These are phyloP conservation scores for Nasua narica DNA, from an alignment of 2,797 vertebrate species.

Conservation along the genomic window DNA sequence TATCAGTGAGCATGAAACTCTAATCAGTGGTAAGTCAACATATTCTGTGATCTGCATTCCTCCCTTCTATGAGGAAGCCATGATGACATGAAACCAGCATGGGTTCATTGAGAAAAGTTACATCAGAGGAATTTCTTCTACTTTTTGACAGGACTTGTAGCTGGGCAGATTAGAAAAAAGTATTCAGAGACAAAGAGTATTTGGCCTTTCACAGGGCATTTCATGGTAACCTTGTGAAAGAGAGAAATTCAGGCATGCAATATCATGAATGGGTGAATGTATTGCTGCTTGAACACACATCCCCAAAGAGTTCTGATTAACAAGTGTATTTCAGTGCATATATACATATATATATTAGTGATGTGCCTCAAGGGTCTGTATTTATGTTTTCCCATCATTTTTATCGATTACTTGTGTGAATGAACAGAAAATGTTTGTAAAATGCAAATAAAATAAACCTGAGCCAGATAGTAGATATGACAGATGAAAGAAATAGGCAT, in stretches of 20 bases:
- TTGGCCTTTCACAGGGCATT: neutral
- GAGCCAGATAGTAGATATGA: neutral
- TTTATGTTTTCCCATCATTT: neutral
- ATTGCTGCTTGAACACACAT: neutral
- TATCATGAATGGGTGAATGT: neutral
- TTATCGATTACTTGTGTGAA: neutral
- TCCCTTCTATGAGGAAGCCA: neutral
- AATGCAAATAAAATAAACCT: conserved; percentile 26
- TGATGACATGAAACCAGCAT: neutral
- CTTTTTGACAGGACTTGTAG: neutral
- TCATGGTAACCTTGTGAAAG: neutral
- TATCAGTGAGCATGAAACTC: neutral
- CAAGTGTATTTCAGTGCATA: neutral
- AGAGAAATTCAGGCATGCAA: neutral
- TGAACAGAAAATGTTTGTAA: neutral
- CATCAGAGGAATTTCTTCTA: neutral
- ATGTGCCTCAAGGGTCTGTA: neutral
- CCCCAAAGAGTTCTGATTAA: neutral
- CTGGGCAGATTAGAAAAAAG: neutral
- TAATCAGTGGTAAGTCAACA: neutral
- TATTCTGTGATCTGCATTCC: neutral
- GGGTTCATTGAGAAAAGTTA: neutral
- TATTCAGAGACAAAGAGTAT: neutral
- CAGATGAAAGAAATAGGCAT: conserved; percentile 1
- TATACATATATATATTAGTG: neutral